Base-by-base conservation (phyloP, 1,140 invertebrate genomes). In the Hydropsyche tenuis region DNA sequence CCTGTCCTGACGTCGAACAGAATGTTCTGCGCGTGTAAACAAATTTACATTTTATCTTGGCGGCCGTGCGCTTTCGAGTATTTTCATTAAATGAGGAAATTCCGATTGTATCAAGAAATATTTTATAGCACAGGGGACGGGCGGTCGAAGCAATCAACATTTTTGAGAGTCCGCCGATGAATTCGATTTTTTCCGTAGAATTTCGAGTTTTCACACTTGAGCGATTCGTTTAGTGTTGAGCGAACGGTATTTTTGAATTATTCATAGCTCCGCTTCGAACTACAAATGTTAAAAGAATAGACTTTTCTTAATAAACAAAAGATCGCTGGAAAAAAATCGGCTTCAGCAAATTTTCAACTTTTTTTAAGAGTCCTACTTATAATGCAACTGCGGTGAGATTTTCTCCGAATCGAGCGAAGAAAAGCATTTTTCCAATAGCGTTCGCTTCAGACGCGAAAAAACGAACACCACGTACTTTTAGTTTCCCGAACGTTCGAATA, bases 41-140 rank as follows among this genome's bases (percentile, higher is more conserved):
- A 51, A 65, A 65, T 65, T 65, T 46, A 65, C 30, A 65, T 65
- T 65, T 46, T 65, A 46, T 46, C 63, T 42, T 65, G 56, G 22
- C 23, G 22, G 11, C 5, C 20, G 18, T 27, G 56, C 20, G 56
- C 23, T 60, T 60, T 60, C 23, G 11, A 22, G 23, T 23, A 25
- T 60, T 25, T 23, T 60, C 20, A 23, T 60, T 60, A 60, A 25
- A 60, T 25, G 56, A 4, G 56, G 56, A 23, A 60, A 60, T 25
- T 60, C 56, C 16, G 45, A 48, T 48, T 12, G 45, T 16, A 48
- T 48, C 45, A 16, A 48, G 2, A 9, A 37, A 37, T 37, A 37
- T 37, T 37, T 37, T 48, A 16, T 16, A 3, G 0, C 11, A 22
- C 12, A 12, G 0, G 56, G 22, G 20, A 2, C 6, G 22, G 11